Base-by-base conservation (phyloP, 2,797 vertebrate species). In the Eidolon dupreanum region DNA sequence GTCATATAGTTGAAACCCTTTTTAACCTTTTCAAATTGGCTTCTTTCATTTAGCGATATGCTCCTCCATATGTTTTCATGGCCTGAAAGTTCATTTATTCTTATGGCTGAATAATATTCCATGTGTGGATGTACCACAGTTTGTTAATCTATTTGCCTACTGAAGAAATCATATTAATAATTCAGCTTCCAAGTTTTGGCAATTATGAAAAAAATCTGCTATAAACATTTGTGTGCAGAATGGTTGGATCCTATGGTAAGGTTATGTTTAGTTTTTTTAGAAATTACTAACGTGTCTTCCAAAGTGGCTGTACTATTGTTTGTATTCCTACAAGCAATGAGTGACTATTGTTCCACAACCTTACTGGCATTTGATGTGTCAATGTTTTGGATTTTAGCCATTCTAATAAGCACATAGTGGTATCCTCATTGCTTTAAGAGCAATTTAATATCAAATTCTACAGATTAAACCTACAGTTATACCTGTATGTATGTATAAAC, bases 391-490 rank as follows among this genome's bases (percentile, higher is more conserved):
- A 88, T 61, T 74, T 92, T 43, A 92, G 63, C 8, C 43, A 63
- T 83, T 68, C 51, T 85, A 46, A 77, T 41, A 55, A 38, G 55
- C 28, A 31, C 57, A 38, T 49, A 38, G 55, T 20, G 13, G 9
- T 74, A 90, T 41, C 43, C 53, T 85, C 51, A 41, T 43, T 41
- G 53, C 86, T 84, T 92, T 31, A 66, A 79, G 81, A 16, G 33
- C 68, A 95, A 90, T 43, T 88, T 65, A 85, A 81, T 41, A 68
- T 88, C 28, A 92, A 81, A 96, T 65, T 11, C 63, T 74, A 53
- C 6, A 73, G 4, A 82, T 66, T 90, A 90, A 87, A 94, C 24
- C 85, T 94, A 82, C 5, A 82, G 81, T 90, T 78, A 90, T 26
- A 59, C 28, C 26, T 51, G 15, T 20, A 68, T 73, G 33, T 78